Evolutionary conservation across 1,140 invertebrate genomes (phyloP).

Genomic region (Philotrypesis tridentata): DNA sequence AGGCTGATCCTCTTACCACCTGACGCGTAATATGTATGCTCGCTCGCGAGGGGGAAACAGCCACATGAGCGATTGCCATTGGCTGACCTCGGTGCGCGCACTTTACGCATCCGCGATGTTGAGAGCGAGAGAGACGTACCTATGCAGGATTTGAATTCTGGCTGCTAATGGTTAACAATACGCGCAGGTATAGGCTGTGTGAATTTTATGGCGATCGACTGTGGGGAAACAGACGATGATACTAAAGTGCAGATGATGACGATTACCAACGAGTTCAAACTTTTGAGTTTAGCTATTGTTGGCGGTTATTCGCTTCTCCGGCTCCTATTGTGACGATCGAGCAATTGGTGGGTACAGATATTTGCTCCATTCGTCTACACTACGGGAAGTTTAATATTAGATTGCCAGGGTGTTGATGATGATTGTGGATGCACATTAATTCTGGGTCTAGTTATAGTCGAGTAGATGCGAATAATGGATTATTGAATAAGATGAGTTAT

Average conservation of each 20-base stretch:
- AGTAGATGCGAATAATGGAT: too few species aligned
- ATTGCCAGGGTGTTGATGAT: too few species aligned
- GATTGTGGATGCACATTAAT: too few species aligned
- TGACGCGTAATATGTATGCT: slow-evolving; percentile 41
- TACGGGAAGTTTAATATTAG: not conserved
- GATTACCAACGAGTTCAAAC: not conserved
- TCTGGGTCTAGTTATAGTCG: too few species aligned
- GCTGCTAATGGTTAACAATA: slow-evolving; percentile 45
- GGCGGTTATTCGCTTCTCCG: not conserved
- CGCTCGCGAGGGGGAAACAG: not conserved
- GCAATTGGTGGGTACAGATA: not conserved
- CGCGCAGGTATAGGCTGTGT: not conserved
- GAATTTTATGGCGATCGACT: slow-evolving; percentile 24
- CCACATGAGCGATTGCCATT: slow-evolving; percentile 49
- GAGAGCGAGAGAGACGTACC: slow-evolving; percentile 28
- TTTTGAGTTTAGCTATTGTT: not conserved
- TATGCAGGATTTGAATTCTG: not conserved
- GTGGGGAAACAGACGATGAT: not conserved
- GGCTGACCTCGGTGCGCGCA: slow-evolving; percentile 40
- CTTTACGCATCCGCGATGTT: slow-evolving; percentile 31
- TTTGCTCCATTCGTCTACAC: not conserved
- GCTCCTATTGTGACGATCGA: not conserved
- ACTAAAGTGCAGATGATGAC: not conserved
- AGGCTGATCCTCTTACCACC: slow-evolving; percentile 56
- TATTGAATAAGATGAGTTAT: too few species aligned